Percentiles rank a stretch among this genome's conserved stretches.
These are phyloP conservation scores for Fistularia tabacaria DNA, from an alignment of 2,797 vertebrate genomes.

Conservation along the genomic window DNA sequence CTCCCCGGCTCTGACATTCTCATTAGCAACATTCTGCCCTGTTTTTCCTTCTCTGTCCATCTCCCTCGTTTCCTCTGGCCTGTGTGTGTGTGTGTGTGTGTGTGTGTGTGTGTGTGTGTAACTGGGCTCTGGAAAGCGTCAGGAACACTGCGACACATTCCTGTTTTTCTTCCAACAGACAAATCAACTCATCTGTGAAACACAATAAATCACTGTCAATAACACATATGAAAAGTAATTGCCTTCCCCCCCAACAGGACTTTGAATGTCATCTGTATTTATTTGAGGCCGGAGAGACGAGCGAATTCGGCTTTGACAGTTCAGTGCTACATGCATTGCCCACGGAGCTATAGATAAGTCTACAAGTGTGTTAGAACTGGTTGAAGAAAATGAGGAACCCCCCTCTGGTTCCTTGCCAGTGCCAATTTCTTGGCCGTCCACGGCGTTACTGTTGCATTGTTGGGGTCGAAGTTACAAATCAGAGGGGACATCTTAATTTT, in stretches of 20 bases:
- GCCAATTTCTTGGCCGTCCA: too few relatives aligned
- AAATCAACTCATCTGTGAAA: neutral
- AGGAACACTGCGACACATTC: too few relatives aligned
- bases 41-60: constrained; percentile 14
- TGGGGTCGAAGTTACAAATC: too few relatives aligned
- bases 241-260: neutral
- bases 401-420: too few relatives aligned
- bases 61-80: constrained; percentile 3
- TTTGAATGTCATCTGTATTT: constrained; percentile 8
- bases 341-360: too few relatives aligned
- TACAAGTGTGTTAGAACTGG: too few relatives aligned
- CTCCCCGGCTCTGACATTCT: constrained; percentile 42
- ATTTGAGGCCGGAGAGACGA: neutral
- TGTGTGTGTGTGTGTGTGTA: constrained; percentile 5
- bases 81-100: constrained; percentile 4
- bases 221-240: constrained; percentile 16
- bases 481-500: too few relatives aligned
- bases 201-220: constrained; percentile 33
- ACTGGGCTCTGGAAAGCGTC: neutral
- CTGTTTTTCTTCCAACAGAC: too few relatives aligned
- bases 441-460: too few relatives aligned
- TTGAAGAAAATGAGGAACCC: too few relatives aligned
- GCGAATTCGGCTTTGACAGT: too few relatives aligned
- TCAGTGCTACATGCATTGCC: too few relatives aligned
- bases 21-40: constrained; percentile 31